These are phyloP conservation scores for Anseranas semipalmata DNA, from an alignment of 2,113 vertebrate species.

Conservation along the genomic window DNA sequence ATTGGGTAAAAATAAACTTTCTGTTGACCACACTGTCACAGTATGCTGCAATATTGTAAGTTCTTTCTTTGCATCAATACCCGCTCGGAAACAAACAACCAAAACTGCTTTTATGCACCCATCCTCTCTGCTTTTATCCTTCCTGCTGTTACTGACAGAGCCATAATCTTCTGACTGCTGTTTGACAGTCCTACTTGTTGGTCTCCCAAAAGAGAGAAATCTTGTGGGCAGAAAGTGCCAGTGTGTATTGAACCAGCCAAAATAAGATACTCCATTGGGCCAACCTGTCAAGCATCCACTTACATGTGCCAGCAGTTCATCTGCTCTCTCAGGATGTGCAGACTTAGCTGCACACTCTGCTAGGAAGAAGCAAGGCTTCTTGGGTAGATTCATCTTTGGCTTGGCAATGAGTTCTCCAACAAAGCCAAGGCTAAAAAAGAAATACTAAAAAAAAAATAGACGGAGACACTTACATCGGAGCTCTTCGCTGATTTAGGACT, in stretches of 20 bases:
- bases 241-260: fast-evolving
- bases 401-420: not conserved
- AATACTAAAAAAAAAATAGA: not conserved
- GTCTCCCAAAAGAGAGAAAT: not conserved
- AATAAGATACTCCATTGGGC: not conserved
- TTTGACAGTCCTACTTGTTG: not conserved
- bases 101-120: not conserved
- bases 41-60: not conserved
- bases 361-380: not conserved
- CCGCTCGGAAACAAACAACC: not conserved
- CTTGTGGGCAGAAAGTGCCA: not conserved
- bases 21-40: not conserved
- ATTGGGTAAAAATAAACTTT: not conserved
- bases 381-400: not conserved
- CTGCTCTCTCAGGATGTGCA: not conserved
- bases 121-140: not conserved
- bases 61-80: not conserved
- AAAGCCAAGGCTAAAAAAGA: not conserved
- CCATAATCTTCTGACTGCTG: not conserved
- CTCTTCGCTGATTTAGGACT: not conserved
- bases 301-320: fast-evolving
- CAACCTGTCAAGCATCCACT: fast-evolving
- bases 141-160: not conserved
- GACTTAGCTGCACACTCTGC: no score
- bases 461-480: not conserved